These are phyloP conservation scores for Penaeus vannamei DNA, from an alignment of 1,140 invertebrate genomes.

Conservation along the genomic window DNA sequence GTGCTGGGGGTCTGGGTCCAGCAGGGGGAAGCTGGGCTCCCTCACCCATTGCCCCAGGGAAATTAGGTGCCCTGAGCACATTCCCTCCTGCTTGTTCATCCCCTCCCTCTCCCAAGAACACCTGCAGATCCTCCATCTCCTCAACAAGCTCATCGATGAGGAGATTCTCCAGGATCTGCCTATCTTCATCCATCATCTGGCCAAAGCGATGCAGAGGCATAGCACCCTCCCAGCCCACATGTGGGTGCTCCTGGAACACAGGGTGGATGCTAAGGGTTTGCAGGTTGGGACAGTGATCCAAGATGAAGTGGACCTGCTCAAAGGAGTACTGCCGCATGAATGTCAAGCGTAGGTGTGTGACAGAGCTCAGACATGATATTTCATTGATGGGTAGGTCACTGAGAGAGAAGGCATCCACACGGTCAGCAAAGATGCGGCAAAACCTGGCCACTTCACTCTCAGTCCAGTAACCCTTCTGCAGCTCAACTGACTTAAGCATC, in stretches of 20 bases:
- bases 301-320: slow-evolving; percentile 37
- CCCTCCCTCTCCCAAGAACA: not conserved
- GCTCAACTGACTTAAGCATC: slow-evolving; percentile 34
- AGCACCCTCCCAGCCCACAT: not conserved
- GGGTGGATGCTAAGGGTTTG: slow-evolving; percentile 41
- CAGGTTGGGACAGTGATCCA: slow-evolving; percentile 42
- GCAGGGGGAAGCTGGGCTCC: not conserved
- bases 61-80: too few species aligned
- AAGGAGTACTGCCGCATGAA: slow-evolving; percentile 40
- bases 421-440: slow-evolving; percentile 18
- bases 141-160: slow-evolving; percentile 25
- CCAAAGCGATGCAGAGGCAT: not conserved
- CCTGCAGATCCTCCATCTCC: slow-evolving; percentile 7
- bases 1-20: not conserved
- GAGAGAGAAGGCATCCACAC: slow-evolving; percentile 36
- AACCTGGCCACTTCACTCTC: slow-evolving; percentile 36
- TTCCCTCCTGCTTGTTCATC: not conserved
- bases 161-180: slow-evolving; percentile 10
- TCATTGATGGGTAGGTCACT: slow-evolving; percentile 27
- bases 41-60: too few species aligned
- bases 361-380: slow-evolving; percentile 31
- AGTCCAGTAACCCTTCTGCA: slow-evolving; percentile 38
- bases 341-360: slow-evolving; percentile 34
- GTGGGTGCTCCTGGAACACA: slow-evolving; percentile 1
- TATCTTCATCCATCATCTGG: slow-evolving; percentile 42